Evolutionary conservation across 2,797 vertebrate genomes (phyloP), one percentile per base, ranked within the genome.

Genomic region (Peromyscus aztecus): DNA sequence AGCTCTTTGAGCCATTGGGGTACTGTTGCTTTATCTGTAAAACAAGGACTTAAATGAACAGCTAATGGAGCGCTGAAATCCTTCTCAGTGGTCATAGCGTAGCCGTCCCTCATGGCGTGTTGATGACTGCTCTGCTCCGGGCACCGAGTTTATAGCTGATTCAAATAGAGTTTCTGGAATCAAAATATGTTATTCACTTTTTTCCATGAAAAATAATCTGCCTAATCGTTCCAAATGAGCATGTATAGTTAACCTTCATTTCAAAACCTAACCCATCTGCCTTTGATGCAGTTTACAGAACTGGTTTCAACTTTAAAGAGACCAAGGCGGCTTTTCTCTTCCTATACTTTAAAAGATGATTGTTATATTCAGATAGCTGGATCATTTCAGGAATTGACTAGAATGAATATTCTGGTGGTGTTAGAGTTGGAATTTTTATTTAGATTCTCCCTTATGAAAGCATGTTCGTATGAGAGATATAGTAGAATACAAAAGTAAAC

Each of bases 231-330:
- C 65, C 75, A 24, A 89, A 90, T 81, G 80, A 92, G 24, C 59
- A 52, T 46, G 11, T 76, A 29, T 90, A 46, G 59, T 86, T 89
- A 94, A 52, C 57, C 27, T 43, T 95, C 52, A 21, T 90, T 93
- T 97, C 59, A 89, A 90, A 95, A 76, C 43, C 59, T 90, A 71
- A 81, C n/a, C 75, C 43, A 11, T 86, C 80, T 95, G n/a, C 61
- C 43, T 65, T 90, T 87, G 78, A 82, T 82, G 49, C 14, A n/a
- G 57, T 86, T 49, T 57, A 89, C 49, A 49, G 14, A 87, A 85
- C 37, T 55, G 23, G 59, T 94, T 34, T 80, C 67, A 76, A 23
- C 37, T 89, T 90, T 46, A 94, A 81, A 76, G 52, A 63, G 31
- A 69, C 75, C 76, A 59, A 49, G 69, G 83, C 40, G 6, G 55